Evolutionary conservation across 2,888 invertebrate species (phyloP), one percentile per base, ranked within the genome.

Genomic region (Mystacides longicornis): DNA sequence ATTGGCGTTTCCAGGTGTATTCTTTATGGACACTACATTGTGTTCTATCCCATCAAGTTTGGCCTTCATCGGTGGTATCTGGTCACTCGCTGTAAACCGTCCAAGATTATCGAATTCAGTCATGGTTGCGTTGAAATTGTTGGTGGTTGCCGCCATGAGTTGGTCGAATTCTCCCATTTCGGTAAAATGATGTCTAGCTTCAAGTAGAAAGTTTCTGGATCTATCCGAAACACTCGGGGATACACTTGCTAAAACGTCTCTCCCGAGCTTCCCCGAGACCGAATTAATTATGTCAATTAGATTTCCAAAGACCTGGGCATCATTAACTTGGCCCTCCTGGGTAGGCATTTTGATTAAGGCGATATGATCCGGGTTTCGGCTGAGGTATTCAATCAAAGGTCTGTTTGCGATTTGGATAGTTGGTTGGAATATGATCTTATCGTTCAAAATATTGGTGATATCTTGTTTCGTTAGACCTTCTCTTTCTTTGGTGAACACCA

Each of bases 401-500:
- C 48, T 22, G 23, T 48, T 48, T 14, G 18, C 5, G 7, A 48
- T n/a, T 7, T 23, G 18, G 14, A 48, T 48, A 2, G 3, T 3
- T 2, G 18, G 23, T 23, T 45, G 45, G 5, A 3, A 5, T 3
- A 20, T 5, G 3, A 45, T 45, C 20, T 45, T 45, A n/a, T 45
- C 45, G 11, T 45, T 19, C 45, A 45, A 45, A 14, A 20, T 20
- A 5, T 21, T 7, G 3, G 7, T 11, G 20, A 45, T 45, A 21
- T 45, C 45, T 45, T 7, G 20, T 2, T 45, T 45, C 14, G 48
- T 48, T 14, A 16, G 2, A 23, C 14, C 18, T 21, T 48, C 48
- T 23, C 23, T 22, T 14, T 48, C 48, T 48, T 48, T 48, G 3
- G 48, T 48, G 16, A 48, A 48, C 14, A 48, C 37, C 37, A 37